Base-by-base conservation (phyloP, 2,797 vertebrate genomes). In the Sebastes itinus region DNA sequence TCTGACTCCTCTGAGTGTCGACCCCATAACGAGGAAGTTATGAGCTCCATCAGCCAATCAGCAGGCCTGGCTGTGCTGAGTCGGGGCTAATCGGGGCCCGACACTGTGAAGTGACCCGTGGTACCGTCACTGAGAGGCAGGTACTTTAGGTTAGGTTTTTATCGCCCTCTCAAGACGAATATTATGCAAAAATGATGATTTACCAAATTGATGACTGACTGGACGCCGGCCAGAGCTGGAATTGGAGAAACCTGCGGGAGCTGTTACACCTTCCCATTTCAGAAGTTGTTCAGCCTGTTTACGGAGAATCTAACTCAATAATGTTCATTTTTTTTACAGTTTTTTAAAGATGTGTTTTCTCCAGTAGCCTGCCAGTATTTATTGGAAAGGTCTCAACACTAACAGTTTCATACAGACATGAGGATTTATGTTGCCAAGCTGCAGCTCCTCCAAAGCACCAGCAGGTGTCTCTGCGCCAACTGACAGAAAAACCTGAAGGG, bases 351-450 rank as follows among this genome's bases (percentile, higher is more conserved):
- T 78, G 38, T 55, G 62, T 71, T 72, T 68, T 80, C 3, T 52
- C 67, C 64, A 30, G 54, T 28, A 32, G 60, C 38, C 49, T 68
- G 83, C 70, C 69, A 59, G 56, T 91, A 87, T 92, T 92, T 90
- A 87, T 93, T 89, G 70, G 49, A 75, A 75, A 78, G 33, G 65
- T 77, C 52, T 87, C 70, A 89, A 94, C 91, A 93, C 91, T 94
- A 94, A 90, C 82, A 70, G 49, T 66, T 71, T 70, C 23, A 68
- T 8, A 59, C 62, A 74, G 63, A 54, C 62, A 33, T n/a, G 62
- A 72, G 55, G 69, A 74, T 85, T 52, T 42, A 61, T 2, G 9
- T 82, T 58, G 58, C 63, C 60, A 35, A 86, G 82, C 70, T 66
- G 71, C 79, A 85, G 42, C 61, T 82, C 62, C 67, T 79, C 66